Evolutionary conservation across 2,797 vertebrate species (phyloP), one percentile per base, ranked within the genome.

Genomic region (Cyprinella venusta): DNA sequence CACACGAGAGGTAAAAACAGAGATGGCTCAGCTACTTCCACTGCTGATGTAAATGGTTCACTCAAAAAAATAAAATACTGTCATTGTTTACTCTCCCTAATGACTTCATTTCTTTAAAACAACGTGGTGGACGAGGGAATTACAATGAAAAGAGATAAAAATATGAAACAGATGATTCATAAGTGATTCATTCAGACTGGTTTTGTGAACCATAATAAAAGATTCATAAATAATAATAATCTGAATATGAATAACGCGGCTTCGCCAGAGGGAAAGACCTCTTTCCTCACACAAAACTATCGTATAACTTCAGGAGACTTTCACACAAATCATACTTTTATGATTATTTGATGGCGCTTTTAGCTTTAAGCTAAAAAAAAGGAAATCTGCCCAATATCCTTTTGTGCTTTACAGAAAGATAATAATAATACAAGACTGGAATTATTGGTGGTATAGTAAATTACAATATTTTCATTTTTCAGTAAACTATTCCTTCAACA

Each of bases 21-120:
- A 54, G 80, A 26, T 42, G 74, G 48, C 12, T 76, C 30, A 1
- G 50, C n/a, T 26, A n/a, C 36, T 77, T 52, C 70, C 71, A 61
- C 42, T 26, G 33, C 79, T 78, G 38, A 81, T 76, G 81, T 76
- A 26, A 54, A 54, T 15, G 4, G 52, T 74, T 74, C 30, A 38
- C 48, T 30, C 30, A 8, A 54, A 74, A 74, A 54, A 36, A 16
- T 9, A 0, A 19, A 54, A 74, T 0, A 40, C 33, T 16, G 12
- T 38, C 72, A 76, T 59, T 59, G 36, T 76, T 40, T 40, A 61
- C 54, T 40, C 10, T 4, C 30, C 18, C 30, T 52, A 12, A 36
- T 36, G 71, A 54, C 71, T 74, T 50, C 0, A 50, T 30, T 30
- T 30, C 15, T 50, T 50, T 24, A 52, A 30, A 52, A 52, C 52